Percentiles rank a stretch among this genome's conserved stretches.
These are phyloP conservation scores for Etheostoma perlongum DNA, from an alignment of 2,797 vertebrate species.

Conservation along the genomic window DNA sequence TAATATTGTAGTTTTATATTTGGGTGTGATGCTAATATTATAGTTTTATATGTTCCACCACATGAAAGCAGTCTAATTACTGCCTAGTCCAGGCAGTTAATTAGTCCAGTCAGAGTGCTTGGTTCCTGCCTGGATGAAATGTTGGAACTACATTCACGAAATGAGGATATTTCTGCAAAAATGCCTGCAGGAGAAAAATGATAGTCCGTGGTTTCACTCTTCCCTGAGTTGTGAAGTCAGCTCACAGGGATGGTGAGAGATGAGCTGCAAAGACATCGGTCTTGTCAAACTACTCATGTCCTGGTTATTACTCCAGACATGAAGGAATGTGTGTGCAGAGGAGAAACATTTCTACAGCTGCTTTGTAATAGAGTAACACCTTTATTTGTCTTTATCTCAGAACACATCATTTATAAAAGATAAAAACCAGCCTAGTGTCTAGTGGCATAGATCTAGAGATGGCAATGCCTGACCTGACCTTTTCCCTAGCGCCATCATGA, in stretches of 20 bases:
- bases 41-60: slow-evolving; percentile 1
- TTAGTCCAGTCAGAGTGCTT: slow-evolving; percentile 22
- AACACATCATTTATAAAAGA: background rate
- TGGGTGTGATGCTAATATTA: background rate
- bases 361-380: slow-evolving; percentile 21
- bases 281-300: slow-evolving; percentile 40
- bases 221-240: slow-evolving; percentile 38
- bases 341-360: slow-evolving; percentile 11
- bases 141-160: slow-evolving; percentile 21
- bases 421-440: background rate
- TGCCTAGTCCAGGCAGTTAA: slow-evolving; percentile 11
- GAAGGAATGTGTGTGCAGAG: slow-evolving; percentile 5
- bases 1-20: slow-evolving; percentile 11
- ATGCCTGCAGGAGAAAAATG: slow-evolving; percentile 24
- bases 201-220: slow-evolving; percentile 31
- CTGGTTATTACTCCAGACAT: slow-evolving; percentile 26
- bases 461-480: background rate
- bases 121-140: slow-evolving; percentile 31
- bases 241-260: slow-evolving; percentile 45
- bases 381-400: slow-evolving; percentile 4
- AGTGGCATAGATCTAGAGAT: background rate
- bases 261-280: slow-evolving; percentile 51
- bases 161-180: slow-evolving; percentile 35
- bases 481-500: background rate
- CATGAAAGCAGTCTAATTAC: slow-evolving; percentile 2